These are phyloP conservation scores for Rafetus swinhoei DNA, from an alignment of 2,113 vertebrate species.

Conservation along the genomic window DNA sequence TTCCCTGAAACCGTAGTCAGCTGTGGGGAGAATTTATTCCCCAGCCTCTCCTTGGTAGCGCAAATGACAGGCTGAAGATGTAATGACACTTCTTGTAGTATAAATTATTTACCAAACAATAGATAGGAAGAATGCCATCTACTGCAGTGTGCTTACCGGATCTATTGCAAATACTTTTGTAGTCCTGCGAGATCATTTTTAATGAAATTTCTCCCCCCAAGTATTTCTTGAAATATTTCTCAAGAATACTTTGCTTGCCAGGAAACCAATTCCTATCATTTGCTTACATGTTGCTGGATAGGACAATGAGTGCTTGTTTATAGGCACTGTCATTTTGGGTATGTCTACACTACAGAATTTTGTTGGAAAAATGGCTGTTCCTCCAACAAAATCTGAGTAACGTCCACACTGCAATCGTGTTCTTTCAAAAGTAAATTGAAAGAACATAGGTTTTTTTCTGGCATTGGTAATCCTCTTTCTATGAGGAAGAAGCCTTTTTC, in stretches of 20 bases:
- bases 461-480: no score
- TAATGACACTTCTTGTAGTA: conserved; percentile 67
- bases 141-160: conserved; percentile 55
- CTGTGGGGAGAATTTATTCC: conserved; percentile 57
- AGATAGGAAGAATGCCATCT: conserved; percentile 56
- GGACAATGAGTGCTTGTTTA: background rate
- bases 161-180: conserved; percentile 61
- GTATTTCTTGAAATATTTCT: conserved; percentile 11
- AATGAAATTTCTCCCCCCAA: conserved; percentile 44
- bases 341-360: no score
- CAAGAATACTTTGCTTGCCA: conserved; percentile 44
- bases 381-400: no score
- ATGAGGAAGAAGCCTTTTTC: no score
- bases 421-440: no score
- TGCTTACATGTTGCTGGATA: conserved; percentile 35
- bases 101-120: conserved; percentile 71
- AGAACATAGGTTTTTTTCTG: no score
- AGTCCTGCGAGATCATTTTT: conserved; percentile 50
- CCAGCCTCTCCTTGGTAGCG: conserved; percentile 51
- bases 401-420: no score
- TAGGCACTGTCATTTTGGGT: conserved; percentile 49
- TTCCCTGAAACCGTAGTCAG: conserved; percentile 45
- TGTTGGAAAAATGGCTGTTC: no score
- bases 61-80: conserved; percentile 60
- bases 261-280: conserved; percentile 67